phyloP scores from a whole-genome alignment of 37 sponge, comb jelly and placozoan species.

The Ephydatia muelleri region DNA sequence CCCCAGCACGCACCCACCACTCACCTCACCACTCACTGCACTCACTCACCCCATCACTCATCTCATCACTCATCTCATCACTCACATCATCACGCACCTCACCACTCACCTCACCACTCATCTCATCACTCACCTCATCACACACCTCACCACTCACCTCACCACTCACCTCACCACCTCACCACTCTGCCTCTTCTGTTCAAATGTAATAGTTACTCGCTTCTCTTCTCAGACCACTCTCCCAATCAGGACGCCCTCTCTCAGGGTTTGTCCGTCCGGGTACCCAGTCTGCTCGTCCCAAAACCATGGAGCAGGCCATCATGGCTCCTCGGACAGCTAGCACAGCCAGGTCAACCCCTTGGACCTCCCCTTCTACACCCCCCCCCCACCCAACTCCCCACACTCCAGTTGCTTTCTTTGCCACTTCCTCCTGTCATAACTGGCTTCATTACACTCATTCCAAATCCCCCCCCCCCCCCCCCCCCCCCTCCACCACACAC shows the following conservation, averaged over 20 bases:
- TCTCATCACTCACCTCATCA: background rate
- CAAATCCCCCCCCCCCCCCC: background rate
- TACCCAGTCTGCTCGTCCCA: constrained; percentile 81
- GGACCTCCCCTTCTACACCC: too few relatives aligned
- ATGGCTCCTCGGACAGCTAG: constrained; percentile 87
- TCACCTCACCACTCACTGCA: too few relatives aligned
- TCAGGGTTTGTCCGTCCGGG: constrained; percentile 97
- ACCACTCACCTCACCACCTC: background rate
- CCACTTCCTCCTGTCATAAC: too few relatives aligned
- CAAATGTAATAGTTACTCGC: background rate
- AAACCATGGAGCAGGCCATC: constrained; percentile 95
- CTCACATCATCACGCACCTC: background rate
- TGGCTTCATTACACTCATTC: too few relatives aligned
- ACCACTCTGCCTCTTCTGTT: background rate
- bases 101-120: background rate
- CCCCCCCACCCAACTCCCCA: too few relatives aligned
- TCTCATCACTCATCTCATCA: too few relatives aligned
- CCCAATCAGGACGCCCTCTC: constrained; percentile 94
- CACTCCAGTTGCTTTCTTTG: too few relatives aligned
- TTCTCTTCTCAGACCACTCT: constrained; percentile 68
- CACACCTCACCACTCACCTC: too few relatives aligned
- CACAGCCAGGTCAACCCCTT: constrained; percentile 80
- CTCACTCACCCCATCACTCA: too few relatives aligned
- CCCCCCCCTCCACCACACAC: background rate
- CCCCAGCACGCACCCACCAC: too few relatives aligned